phyloP scores from a whole-genome alignment of 2,797 vertebrate genomes.

The Pelochelys cantorii region DNA sequence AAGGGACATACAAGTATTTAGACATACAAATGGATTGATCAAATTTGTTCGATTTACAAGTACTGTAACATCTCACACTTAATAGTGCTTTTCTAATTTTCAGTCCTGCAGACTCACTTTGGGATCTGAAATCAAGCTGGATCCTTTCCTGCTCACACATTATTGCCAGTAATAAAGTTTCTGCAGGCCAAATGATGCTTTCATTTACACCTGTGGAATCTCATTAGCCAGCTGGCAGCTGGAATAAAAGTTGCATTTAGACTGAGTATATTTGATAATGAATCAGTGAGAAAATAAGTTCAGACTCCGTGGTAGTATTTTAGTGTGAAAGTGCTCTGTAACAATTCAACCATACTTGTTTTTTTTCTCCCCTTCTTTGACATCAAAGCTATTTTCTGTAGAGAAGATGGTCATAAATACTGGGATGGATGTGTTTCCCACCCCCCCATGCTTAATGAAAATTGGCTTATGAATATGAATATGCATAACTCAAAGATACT shows the following conservation, averaged over 20 bases:
- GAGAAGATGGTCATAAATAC: neutral
- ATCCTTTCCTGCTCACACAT: neutral
- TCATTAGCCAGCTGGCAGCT: conserved; percentile 46
- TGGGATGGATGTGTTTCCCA: fast-evolving
- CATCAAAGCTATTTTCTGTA: neutral
- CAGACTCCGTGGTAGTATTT: neutral
- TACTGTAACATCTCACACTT: neutral
- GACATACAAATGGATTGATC: neutral
- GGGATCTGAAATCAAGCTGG: conserved; percentile 32
- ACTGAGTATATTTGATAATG: neutral
- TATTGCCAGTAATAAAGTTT: conserved; percentile 34
- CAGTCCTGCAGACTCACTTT: conserved; percentile 16
- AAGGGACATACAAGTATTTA: neutral
- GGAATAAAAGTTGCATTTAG: neutral
- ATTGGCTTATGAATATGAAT: no score
- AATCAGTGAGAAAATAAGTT: conserved; percentile 13
- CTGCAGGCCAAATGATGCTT: conserved; percentile 13
- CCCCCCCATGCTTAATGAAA: no score
- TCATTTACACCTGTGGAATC: conserved; percentile 34
- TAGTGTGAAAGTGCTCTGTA: fast-evolving
- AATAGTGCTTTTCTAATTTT: conserved; percentile 18
- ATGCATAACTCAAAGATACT: no score
- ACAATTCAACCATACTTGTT: neutral
- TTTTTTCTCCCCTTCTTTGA: neutral
- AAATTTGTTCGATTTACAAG: conserved; percentile 15